Conservation (phyloP, 2,797 vertebrate genomes). For the Oreortyx pictus region DNA sequence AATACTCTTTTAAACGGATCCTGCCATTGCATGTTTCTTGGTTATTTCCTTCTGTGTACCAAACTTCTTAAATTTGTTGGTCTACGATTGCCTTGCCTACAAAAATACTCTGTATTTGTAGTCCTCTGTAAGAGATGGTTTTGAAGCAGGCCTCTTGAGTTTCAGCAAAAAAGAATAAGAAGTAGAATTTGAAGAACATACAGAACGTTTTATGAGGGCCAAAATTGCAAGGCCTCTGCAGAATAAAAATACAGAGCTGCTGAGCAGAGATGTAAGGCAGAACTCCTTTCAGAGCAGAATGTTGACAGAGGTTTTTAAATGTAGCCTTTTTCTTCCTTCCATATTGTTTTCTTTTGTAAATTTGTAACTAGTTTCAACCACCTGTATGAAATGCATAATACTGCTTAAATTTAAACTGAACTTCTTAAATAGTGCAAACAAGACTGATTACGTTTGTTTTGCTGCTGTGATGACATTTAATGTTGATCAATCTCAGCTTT, state of each 20-base stretch:
- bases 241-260: background rate
- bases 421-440: background rate
- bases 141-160: background rate
- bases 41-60: background rate
- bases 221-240: background rate
- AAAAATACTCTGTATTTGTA: background rate
- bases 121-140: background rate
- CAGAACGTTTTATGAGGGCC: background rate
- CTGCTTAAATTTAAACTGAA: background rate
- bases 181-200: background rate
- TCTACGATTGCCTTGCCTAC: background rate
- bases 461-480: background rate
- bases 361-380: background rate
- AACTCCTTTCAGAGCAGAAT: background rate
- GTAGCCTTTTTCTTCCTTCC: background rate
- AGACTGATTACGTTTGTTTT: background rate
- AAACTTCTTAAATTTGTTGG: background rate
- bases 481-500: background rate
- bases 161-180: background rate
- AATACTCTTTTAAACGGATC: background rate
- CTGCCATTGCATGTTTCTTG: background rate
- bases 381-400: background rate
- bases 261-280: background rate
- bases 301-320: background rate
- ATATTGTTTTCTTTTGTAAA: background rate